A percentile compares a stretch with the other conserved stretches of the same genome.
phyloP scores from a whole-genome alignment of 2,113 vertebrate genomes.

The Garra rufa region DNA sequence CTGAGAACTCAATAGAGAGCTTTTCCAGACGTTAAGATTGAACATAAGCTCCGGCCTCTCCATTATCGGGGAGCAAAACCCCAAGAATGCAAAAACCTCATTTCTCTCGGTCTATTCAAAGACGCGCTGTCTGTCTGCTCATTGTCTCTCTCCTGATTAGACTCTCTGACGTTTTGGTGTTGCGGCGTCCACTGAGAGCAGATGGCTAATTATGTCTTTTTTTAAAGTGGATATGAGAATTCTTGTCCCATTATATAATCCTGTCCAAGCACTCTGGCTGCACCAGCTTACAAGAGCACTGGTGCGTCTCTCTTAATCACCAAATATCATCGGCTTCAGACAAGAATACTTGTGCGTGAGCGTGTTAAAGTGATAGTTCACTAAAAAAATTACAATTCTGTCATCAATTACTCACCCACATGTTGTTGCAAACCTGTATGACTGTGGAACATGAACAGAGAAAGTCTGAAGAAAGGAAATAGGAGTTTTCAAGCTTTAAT shows the following conservation, averaged over 20 bases:
- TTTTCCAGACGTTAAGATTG: slow-evolving; percentile 26
- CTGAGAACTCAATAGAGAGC: slow-evolving; percentile 6
- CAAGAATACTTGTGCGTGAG: neutral
- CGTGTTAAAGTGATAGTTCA: neutral
- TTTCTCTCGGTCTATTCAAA: slow-evolving; percentile 32
- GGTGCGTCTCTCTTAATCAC: slow-evolving; percentile 10
- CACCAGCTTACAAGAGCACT: slow-evolving; percentile 25
- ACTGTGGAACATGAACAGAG: neutral
- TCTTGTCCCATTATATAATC: slow-evolving; percentile 56
- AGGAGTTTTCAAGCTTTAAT: neutral
- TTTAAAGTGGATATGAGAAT: slow-evolving; percentile 58
- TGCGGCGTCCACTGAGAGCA: slow-evolving; percentile 46
- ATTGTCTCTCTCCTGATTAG: slow-evolving; percentile 45
- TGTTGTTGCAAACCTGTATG: neutral
- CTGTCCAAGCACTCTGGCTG: slow-evolving; percentile 24
- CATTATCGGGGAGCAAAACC: slow-evolving; percentile 18
- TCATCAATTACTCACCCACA: neutral
- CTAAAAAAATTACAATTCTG: neutral
- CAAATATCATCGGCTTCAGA: neutral
- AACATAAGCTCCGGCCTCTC: neutral
- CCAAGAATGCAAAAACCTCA: neutral
- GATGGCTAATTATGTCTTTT: slow-evolving; percentile 57
- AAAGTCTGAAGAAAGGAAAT: neutral
- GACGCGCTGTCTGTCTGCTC: slow-evolving; percentile 29
- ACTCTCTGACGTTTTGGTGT: slow-evolving; percentile 52